These are phyloP conservation scores for Pseudolaguvia tuberculata DNA, from an alignment of 2,113 vertebrate species.

Conservation along the genomic window DNA sequence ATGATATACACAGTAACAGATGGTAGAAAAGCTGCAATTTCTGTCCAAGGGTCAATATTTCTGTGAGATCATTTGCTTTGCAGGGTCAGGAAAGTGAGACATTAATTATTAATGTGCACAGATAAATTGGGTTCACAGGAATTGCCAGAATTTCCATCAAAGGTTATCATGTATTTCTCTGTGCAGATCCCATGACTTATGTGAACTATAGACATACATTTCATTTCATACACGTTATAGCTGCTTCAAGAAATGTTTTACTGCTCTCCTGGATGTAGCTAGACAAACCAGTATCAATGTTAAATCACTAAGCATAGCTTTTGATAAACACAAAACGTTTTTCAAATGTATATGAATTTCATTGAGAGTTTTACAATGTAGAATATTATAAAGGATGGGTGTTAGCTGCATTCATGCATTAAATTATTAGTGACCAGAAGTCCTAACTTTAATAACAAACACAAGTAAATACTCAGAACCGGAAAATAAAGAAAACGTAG, in stretches of 20 bases:
- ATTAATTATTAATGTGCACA: slow-evolving; percentile 53
- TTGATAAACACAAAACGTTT: neutral
- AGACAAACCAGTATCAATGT: neutral
- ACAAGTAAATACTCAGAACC: too few relatives aligned
- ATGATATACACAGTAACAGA: slow-evolving; percentile 53
- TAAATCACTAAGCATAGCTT: neutral
- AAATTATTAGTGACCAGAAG: too few relatives aligned
- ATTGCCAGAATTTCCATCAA: slow-evolving; percentile 33
- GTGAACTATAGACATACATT: slow-evolving; percentile 22
- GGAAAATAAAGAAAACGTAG: too few relatives aligned
- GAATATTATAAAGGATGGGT: too few relatives aligned
- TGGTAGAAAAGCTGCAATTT: slow-evolving; percentile 39
- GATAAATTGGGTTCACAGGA: slow-evolving; percentile 40
- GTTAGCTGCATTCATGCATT: too few relatives aligned
- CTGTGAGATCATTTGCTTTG: slow-evolving; percentile 32
- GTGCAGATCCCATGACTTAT: slow-evolving; percentile 1
- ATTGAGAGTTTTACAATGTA: neutral
- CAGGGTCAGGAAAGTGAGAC: slow-evolving; percentile 33
- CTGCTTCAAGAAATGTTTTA: neutral
- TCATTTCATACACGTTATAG: neutral
- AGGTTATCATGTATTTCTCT: neutral
- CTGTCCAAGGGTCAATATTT: slow-evolving; percentile 45
- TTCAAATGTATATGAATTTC: neutral
- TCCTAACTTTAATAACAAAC: too few relatives aligned
- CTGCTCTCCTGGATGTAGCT: neutral